Evolutionary conservation across 2,113 vertebrate species (phyloP), one percentile per base, ranked within the genome.

Genomic region (Gopherus flavomarginatus): DNA sequence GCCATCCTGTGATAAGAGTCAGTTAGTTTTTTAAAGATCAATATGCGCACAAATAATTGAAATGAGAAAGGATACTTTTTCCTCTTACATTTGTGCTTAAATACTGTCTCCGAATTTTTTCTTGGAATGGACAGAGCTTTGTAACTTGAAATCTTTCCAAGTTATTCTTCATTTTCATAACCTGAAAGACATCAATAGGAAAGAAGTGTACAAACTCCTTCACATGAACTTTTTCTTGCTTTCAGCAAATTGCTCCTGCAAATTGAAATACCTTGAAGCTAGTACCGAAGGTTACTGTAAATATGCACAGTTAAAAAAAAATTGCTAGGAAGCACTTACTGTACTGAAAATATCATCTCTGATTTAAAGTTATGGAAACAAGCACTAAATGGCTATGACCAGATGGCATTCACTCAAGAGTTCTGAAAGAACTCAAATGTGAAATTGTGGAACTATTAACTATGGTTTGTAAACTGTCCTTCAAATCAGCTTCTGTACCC

Each of bases 91-190:
- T 99, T 98, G 98, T 99, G 98, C 99, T 99, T 97, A 99, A 99
- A 98, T 99, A 99, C 97, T 99, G 99, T 96, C 99, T 99, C 81
- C 99, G 99, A 97, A 99, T 98, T 97, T 99, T 99, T 93, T 99
- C 99, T 98, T 99, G 99, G 98, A 99, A 99, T 96, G 99, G 99
- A 95, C 98, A 98, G 94, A 99, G 99, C 98, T 99, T 99, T 89
- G 99, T 99, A 97, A 99, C 97, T 98, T 99, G 99, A 98, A 99
- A 99, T 98, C 99, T 99, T 98, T 99, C 99, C 69, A 99, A 98
- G 97, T 99, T 99, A 96, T 98, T 99, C 97, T 98, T 99, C 99
- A 99, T 99, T 98, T 99, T 99, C 78, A 99, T 98, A 97, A 99
- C 99, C 99, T 99, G 98, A 90, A 92, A 90, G 56, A 95, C 26